phyloP scores from a whole-genome alignment of 2,113 vertebrate species.

The Diglossa brunneiventris region DNA sequence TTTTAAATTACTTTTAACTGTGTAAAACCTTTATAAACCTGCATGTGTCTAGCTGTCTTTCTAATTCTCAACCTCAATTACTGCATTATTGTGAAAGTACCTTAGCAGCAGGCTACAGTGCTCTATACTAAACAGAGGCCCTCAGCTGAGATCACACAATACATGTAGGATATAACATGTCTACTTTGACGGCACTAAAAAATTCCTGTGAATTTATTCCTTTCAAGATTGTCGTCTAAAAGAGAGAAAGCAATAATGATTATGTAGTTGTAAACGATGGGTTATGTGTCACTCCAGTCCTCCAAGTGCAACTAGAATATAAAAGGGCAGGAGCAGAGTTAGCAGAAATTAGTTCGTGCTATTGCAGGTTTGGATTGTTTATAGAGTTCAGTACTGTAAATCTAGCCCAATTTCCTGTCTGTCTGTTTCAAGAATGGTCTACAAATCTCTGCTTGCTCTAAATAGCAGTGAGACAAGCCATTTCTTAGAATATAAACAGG shows the following conservation, averaged over 20 bases:
- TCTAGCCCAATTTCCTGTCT: neutral
- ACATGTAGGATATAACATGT: rapidly evolving
- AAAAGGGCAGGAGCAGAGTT: neutral
- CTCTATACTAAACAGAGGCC: neutral
- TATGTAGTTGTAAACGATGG: neutral
- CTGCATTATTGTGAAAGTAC: neutral
- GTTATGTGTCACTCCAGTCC: neutral
- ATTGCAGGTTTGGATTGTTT: neutral
- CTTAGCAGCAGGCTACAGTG: neutral
- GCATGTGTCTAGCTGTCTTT: neutral
- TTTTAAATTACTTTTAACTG: neutral
- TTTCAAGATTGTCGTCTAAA: neutral
- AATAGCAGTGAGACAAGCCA: neutral
- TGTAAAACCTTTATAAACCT: neutral
- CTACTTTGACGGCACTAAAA: neutral
- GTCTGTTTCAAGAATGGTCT: neutral
- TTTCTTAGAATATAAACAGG: neutral
- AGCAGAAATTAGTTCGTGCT: neutral
- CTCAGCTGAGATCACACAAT: neutral
- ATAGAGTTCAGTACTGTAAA: neutral
- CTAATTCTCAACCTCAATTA: neutral
- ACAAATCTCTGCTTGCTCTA: neutral
- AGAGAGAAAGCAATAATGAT: neutral
- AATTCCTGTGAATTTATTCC: neutral
- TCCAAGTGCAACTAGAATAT: neutral